Conservation (phyloP, 1,140 invertebrate species). For the Drosophila subpulchrella region DNA sequence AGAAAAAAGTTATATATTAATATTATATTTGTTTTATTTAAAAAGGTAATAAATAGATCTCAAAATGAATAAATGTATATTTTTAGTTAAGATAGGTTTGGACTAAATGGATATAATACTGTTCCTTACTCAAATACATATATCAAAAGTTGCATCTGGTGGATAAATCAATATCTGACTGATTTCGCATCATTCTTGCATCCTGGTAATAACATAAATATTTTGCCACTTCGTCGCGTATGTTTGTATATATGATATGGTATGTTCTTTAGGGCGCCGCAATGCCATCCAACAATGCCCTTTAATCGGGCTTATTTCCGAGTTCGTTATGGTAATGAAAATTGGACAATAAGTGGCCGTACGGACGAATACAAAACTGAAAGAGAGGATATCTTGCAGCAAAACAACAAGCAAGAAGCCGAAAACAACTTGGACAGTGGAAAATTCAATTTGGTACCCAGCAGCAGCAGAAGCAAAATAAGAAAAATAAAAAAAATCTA, state of each 20-base stretch:
- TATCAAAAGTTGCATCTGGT: not conserved
- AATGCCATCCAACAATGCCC: constrained; percentile 14
- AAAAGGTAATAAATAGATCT: too few relatives aligned
- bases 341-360: constrained; percentile 53
- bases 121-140: too few relatives aligned
- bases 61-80: too few relatives aligned
- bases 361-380: constrained; percentile 19
- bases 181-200: constrained; percentile 19
- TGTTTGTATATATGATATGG: not conserved
- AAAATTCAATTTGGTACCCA: constrained; percentile 72
- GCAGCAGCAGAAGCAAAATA: constrained; percentile 38
- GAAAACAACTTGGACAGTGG: constrained; percentile 21
- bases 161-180: not conserved
- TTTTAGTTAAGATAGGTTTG: too few relatives aligned
- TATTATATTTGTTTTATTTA: too few relatives aligned
- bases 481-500: not conserved
- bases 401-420: constrained; percentile 18
- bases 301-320: constrained; percentile 35
- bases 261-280: constrained; percentile 15
- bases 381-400: constrained; percentile 15
- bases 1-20: too few relatives aligned
- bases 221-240: constrained; percentile 31
- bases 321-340: constrained; percentile 48
- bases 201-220: constrained; percentile 4
- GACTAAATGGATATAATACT: too few relatives aligned